Base-by-base conservation (phyloP, 2,888 invertebrate genomes). In the Sepioteuthis lessoniana region DNA sequence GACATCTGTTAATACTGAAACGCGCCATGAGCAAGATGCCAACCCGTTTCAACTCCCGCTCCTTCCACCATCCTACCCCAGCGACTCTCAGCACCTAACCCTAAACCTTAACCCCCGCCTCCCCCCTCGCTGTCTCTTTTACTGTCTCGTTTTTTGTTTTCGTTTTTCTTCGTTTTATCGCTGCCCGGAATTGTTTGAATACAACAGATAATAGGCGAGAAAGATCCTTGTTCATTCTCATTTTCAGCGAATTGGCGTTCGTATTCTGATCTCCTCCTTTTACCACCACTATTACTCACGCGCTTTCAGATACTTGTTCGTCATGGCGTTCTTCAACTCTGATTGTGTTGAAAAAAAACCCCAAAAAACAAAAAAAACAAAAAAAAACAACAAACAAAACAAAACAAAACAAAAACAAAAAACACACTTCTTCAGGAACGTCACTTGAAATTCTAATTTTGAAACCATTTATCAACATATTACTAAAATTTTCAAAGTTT, bases 1-100 rank as follows among this genome's bases (percentile, higher is more conserved):
- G 16, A n/a, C 76, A 76, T 76, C 76, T 76, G 76, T 76, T 76
- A 76, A 76, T 76, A 76, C 76, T n/a, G n/a, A 76, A 76, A 76
- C 76, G 19, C 76, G n/a, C n/a, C 35, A 13, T 76, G 76, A 76
- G 76, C n/a, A 76, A 76, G 16, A 76, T 76, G n/a, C 76, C 16
- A 13, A n/a, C 35, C 19, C 76, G 1, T 35, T 35, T 76, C 76
- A 16, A 42, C 55, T 21, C 21, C 55, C 31, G 8, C 60, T 25
- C 8, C 60, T 10, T 25, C 60, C 60, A 60, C 28, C 16, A 16
- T 31, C 25, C 60, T 7, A 25, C 31, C 60, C 60, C 60, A 8
- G 31, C 5, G 3, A 8, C 60, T 25, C 31, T 35, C n/a, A 13
- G n/a, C 10, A 16, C 1, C 35, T 13, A 5, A 10, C 76, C 76